Base-by-base conservation (phyloP, 1,140 invertebrate genomes). In the Asbolus verrucosus region DNA sequence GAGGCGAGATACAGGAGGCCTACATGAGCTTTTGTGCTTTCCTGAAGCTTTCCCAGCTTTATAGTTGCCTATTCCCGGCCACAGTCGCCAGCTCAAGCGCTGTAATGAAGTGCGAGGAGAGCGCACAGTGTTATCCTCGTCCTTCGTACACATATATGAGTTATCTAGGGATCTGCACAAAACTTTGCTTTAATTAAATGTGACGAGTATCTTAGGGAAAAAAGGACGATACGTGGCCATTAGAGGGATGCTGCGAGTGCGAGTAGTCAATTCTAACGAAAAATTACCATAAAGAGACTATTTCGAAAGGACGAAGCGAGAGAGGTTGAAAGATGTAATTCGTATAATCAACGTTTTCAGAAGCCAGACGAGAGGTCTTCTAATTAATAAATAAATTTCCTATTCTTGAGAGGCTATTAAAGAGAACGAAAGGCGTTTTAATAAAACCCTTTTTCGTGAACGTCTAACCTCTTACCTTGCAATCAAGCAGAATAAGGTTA, bases 351-450 rank as follows among this genome's bases (percentile, higher is more conserved):
- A 27, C 19, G 46, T 21, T 27, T 54, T 24, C 19, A 24, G 33
- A 36, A 36, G 33, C 33, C 33, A 36, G 46, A 19, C 46, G 27
- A 30, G 27, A 54, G 33, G 18, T 11, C 61, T 43, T 63, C 19
- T 63, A 63, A 63, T 72, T 69, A 72, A 72, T 72, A 69, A 69
- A 68, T 72, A 72, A 69, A 72, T 69, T 65, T 69, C 41, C 71
- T 43, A 69, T 65, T 59, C 61, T 72, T 62, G 65, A 69, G 68
- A 63, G 41, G 62, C 71, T 60, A 72, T 69, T 65, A 68, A 50
- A 43, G 54, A 31, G 43, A 65, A 69, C 65, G 66, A 65, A 68
- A 65, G 46, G 60, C 46, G 67, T 65, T 72, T 72, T 65, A 72
- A 69, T 69, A 72, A 72, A 69, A 69, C 67, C 66, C 66, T 69